phyloP scores from a whole-genome alignment of 64 coral and sea anemone species.

The Platygyra sinensis region DNA sequence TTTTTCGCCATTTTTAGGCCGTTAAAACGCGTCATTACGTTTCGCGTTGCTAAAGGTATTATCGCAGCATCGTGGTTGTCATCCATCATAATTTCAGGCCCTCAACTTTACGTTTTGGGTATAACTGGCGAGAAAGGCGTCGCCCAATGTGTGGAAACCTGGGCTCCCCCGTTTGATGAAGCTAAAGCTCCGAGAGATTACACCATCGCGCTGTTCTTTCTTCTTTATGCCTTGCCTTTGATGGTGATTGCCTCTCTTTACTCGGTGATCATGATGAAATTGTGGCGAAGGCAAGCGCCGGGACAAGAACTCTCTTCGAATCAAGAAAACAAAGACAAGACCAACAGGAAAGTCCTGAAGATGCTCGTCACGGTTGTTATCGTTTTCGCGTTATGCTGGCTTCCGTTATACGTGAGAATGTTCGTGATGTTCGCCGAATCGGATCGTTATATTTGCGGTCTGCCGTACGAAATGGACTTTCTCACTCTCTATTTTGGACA shows the following conservation, averaged over 20 bases:
- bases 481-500: conserved; percentile 54
- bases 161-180: conserved; percentile 53
- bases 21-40: conserved; percentile 58
- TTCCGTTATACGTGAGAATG: conserved; percentile 68
- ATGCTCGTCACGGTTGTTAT: conserved; percentile 70
- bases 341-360: conserved; percentile 68
- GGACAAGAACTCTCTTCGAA: conserved; percentile 44
- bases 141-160: conserved; percentile 51
- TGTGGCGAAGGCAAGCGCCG: conserved; percentile 51
- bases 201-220: conserved; percentile 51
- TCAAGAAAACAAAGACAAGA: conserved; percentile 53
- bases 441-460: conserved; percentile 29
- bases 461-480: conserved; percentile 66
- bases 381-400: conserved; percentile 65
- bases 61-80: conserved; percentile 33
- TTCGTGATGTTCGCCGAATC: conserved; percentile 55
- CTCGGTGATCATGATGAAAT: conserved; percentile 47
- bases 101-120: conserved; percentile 43
- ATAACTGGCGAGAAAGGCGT: not conserved
- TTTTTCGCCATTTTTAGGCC: conserved; percentile 66
- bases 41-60: conserved; percentile 29
- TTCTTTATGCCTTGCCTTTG: conserved; percentile 58
- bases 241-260: conserved; percentile 43
- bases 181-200: conserved; percentile 20
- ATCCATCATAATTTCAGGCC: conserved; percentile 31